Base-by-base conservation (phyloP, 2,113 vertebrate genomes). In the Pavo muticus region DNA sequence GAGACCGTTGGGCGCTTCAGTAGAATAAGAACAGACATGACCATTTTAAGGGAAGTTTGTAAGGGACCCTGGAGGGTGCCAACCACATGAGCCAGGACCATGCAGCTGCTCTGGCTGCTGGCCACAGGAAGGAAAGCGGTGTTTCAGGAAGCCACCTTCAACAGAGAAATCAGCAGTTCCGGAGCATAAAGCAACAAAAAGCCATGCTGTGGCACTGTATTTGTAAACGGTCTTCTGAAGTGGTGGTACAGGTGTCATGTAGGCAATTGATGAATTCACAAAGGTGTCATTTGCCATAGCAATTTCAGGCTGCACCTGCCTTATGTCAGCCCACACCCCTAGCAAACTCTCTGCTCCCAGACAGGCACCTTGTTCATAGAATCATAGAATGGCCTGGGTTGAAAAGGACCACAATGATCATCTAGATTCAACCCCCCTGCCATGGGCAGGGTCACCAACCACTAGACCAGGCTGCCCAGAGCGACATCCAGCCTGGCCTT, bases 221-320 rank as follows among this genome's bases (percentile, higher is more conserved):
- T 79, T 40, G 48, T 56, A 59, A 79, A 52, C 16, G 32, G 84
- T 82, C 30, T 50, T 42, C 63, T 78, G 54, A 90, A 82, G 56
- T 40, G 15, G 42, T 39, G 0, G 0, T 18, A 17, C 5, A 5
- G 6, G 15, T 59, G 32, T 42, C 35, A 56, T 48, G 68, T 47
- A 39, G 7, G 29, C 17, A 48, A 48, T 24, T 48, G 47, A 48
- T 48, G 21, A 48, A 48, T 48, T 48, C 47, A 24, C 24, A 4
- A 48, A 48, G 47, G 47, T 23, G 47, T 23, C 47, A 48, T 48
- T 48, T 48, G 21, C 47, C 48, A 24, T 50, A 23, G 48, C 32
- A 44, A 42, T 87, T 91, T 94, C 52, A 45, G 72, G 15, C 23
- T 74, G 54, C 29, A 7, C 40, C 42, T 90, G 24, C 16, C 29